These are phyloP conservation scores for Trichonephila clavata DNA, from an alignment of 1,140 invertebrate species.

Conservation along the genomic window DNA sequence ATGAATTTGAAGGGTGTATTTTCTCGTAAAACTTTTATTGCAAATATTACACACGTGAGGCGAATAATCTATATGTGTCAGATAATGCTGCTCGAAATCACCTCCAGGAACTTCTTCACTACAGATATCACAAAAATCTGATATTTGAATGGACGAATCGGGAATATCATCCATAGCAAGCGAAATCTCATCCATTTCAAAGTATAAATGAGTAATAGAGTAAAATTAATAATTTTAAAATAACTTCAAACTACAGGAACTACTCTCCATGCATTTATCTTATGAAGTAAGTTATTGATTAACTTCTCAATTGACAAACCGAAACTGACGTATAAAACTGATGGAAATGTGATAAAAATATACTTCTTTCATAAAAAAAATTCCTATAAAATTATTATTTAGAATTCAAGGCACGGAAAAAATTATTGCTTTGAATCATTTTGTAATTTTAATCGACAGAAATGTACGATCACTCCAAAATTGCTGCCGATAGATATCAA, in stretches of 20 bases:
- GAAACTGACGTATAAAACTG: not conserved
- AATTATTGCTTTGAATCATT: not conserved
- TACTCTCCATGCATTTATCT: not conserved
- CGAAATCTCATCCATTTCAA: not conserved
- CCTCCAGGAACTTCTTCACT: slow-evolving; percentile 12
- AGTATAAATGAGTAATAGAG: not conserved
- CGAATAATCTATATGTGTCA: slow-evolving; percentile 19
- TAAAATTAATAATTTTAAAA: not conserved
- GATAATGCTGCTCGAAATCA: slow-evolving; percentile 27
- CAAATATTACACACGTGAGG: slow-evolving; percentile 47
- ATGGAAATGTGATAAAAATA: not conserved
- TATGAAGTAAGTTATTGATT: not conserved
- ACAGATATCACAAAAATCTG: slow-evolving; percentile 43
- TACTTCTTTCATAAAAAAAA: not conserved
- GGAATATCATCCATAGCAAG: not conserved
- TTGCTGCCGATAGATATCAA: not conserved
- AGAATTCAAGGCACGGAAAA: not conserved
- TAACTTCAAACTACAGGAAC: not conserved
- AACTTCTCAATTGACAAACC: not conserved
- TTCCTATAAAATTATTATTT: not conserved
- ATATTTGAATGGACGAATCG: not conserved
- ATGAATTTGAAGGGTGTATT: slow-evolving; percentile 50
- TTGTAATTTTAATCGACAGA: not conserved
- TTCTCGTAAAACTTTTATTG: slow-evolving; percentile 38
- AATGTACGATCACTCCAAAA: not conserved